phyloP scores from a whole-genome alignment of 2,797 vertebrate genomes.

The Anniella stebbinsi region DNA sequence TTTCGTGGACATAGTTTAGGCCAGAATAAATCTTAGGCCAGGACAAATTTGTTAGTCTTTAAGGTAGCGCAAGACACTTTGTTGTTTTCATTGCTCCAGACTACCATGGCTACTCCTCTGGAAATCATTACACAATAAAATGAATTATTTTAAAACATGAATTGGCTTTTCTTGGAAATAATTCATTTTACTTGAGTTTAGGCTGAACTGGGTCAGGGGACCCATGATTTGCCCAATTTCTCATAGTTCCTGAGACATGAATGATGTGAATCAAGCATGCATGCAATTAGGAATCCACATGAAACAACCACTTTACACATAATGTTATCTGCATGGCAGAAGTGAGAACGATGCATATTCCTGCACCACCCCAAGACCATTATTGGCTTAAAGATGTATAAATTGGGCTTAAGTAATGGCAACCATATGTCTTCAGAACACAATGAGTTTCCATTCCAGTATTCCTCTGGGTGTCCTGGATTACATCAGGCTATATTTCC shows the following conservation, averaged over 20 bases:
- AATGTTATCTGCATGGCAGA: not conserved
- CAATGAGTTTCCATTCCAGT: not conserved
- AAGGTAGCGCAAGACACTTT: too few relatives aligned
- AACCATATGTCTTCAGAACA: not conserved
- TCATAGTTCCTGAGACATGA: not conserved
- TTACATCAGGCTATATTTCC: not conserved
- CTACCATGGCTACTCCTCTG: too few relatives aligned
- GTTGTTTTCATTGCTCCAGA: too few relatives aligned
- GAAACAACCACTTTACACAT: not conserved
- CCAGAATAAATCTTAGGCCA: too few relatives aligned
- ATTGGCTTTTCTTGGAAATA: not conserved
- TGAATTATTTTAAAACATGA: not conserved
- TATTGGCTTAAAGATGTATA: not conserved
- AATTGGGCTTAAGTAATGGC: not conserved
- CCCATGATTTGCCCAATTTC: not conserved
- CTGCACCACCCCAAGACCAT: not conserved
- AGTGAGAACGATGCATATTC: not conserved
- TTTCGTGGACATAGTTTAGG: too few relatives aligned
- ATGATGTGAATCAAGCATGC: not conserved
- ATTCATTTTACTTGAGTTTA: not conserved
- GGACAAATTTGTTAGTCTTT: too few relatives aligned
- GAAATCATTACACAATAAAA: not conserved
- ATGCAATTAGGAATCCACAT: not conserved
- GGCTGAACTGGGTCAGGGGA: not conserved
- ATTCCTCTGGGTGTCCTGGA: not conserved